These are phyloP conservation scores for Drosophila tristis DNA, from an alignment of 1,140 invertebrate genomes.

Conservation along the genomic window DNA sequence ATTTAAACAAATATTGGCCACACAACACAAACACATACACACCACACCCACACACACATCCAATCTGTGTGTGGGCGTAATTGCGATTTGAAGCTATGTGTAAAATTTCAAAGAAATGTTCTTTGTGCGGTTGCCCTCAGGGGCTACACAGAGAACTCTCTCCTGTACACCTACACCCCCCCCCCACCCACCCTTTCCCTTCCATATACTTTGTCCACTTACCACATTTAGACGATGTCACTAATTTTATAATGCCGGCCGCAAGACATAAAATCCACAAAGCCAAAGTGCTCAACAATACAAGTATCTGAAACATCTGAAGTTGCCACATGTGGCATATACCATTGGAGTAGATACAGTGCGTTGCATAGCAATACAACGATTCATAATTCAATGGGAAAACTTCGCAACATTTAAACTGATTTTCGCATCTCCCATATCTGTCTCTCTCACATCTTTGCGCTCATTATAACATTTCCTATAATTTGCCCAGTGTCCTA, in stretches of 20 bases:
- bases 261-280: slow-evolving; percentile 68
- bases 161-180: background rate
- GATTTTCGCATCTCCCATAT: too few species aligned
- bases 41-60: background rate
- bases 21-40: slow-evolving; percentile 15
- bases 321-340: slow-evolving; percentile 15
- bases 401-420: background rate
- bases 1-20: slow-evolving; percentile 62
- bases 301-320: slow-evolving; percentile 23
- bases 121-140: slow-evolving; percentile 10
- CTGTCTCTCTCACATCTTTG: too few species aligned
- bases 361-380: background rate
- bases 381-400: too few species aligned
- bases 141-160: background rate
- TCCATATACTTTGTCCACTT: background rate
- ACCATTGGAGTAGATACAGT: slow-evolving; percentile 1
- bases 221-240: slow-evolving; percentile 47
- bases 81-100: slow-evolving; percentile 43
- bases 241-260: slow-evolving; percentile 70
- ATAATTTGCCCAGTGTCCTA: too few species aligned
- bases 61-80: slow-evolving; percentile 12
- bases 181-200: background rate
- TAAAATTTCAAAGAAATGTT: slow-evolving; percentile 41
- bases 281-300: slow-evolving; percentile 42
- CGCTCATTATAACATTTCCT: too few species aligned